phyloP scores from a whole-genome alignment of 2,888 invertebrate genomes.

The Clistopyga incitator region DNA sequence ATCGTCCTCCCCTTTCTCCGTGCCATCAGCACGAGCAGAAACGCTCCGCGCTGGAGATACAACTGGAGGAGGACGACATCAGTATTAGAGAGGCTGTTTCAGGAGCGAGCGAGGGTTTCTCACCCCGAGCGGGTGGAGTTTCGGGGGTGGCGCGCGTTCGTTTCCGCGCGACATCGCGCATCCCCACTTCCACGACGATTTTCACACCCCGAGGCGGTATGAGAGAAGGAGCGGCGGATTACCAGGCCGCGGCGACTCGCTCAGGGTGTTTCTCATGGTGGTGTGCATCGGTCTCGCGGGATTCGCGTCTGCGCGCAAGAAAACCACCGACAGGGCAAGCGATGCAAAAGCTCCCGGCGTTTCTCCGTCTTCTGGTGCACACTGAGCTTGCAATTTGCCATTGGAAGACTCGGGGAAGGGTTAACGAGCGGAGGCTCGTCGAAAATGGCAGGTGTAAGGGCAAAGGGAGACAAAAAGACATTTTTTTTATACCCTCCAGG shows the following conservation, averaged over 20 bases:
- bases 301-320: constrained; percentile 54
- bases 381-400: neutral
- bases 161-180: constrained; percentile 68
- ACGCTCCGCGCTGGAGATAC: constrained; percentile 41
- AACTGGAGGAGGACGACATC: constrained; percentile 59
- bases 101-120: constrained; percentile 54
- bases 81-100: constrained; percentile 47
- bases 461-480: no score
- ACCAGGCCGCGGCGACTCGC: constrained; percentile 59
- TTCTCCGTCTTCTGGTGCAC: neutral
- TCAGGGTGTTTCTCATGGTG: constrained; percentile 23
- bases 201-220: constrained; percentile 80
- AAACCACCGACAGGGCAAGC: constrained; percentile 8
- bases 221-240: constrained; percentile 69
- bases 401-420: neutral
- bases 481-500: no score
- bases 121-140: constrained; percentile 46
- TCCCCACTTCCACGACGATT: constrained; percentile 75
- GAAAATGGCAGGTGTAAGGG: neutral
- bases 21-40: constrained; percentile 43
- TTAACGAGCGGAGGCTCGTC: neutral
- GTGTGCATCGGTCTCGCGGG: constrained; percentile 22
- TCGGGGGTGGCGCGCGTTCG: constrained; percentile 70
- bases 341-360: neutral
- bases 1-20: constrained; percentile 64